These are phyloP conservation scores for Sinopyrophorus schimmeli DNA, from an alignment of 2,888 invertebrate genomes.

Conservation along the genomic window DNA sequence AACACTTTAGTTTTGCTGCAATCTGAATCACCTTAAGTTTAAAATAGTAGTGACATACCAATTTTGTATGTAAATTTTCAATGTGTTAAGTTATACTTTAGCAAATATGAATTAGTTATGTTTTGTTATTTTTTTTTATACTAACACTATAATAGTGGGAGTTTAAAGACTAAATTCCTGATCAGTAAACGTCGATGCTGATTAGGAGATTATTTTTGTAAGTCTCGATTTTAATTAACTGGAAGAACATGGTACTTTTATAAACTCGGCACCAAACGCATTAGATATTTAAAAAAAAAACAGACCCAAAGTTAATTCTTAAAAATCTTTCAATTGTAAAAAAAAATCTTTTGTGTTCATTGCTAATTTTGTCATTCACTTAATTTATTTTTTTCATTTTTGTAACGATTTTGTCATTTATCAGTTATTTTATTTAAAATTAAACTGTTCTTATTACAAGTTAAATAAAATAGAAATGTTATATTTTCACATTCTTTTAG, in stretches of 20 bases:
- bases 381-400: not conserved
- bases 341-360: not conserved
- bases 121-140: not conserved
- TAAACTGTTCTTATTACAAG: too few relatives aligned
- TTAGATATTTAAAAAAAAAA: too few relatives aligned
- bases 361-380: not conserved
- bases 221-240: conserved; percentile 1
- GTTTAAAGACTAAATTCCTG: conserved; percentile 6
- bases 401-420: not conserved
- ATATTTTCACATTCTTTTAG: too few relatives aligned
- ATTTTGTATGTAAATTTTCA: conserved; percentile 8
- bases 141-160: conserved; percentile 3
- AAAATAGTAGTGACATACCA: conserved; percentile 4
- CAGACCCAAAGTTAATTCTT: too few relatives aligned
- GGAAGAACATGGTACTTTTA: not conserved
- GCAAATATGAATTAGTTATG: not conserved
- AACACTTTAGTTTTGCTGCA: conserved; percentile 13
- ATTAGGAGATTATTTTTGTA: not conserved
- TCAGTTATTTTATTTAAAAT: too few relatives aligned
- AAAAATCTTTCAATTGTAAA: not conserved
- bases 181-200: not conserved
- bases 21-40: conserved; percentile 10
- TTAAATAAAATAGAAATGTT: too few relatives aligned
- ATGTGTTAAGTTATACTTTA: conserved; percentile 3
- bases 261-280: conserved; percentile 1